Evolutionary conservation across 1,140 invertebrate species (phyloP), one percentile per base, ranked within the genome.

Genomic region (Drosophila triauraria): DNA sequence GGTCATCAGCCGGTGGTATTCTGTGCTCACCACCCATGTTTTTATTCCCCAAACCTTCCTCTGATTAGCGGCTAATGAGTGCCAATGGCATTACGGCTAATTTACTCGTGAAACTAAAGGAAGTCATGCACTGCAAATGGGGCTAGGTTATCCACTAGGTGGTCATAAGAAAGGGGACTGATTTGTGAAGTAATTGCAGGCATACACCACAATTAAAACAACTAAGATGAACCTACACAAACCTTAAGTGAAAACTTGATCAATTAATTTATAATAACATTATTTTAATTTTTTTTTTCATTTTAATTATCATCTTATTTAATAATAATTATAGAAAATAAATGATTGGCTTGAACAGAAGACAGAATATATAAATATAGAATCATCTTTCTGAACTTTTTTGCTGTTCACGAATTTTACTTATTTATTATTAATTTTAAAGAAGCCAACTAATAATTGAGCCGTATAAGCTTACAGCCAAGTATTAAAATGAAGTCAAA

Each of bases 41-140:
- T 64, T 44, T 62, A 12, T 20, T 32, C 17, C 30, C 20, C 20
- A 62, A 56, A n/a, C 40, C 17, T 27, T 30, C 20, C 48, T 32
- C 46, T 71, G 53, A 72, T 72, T 72, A 27, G 23, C 35, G n/a
- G 23, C 42, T 70, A 69, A 70, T 54, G 63, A 70, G 40, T 69
- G 48, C 30, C n/a, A 50, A 70, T 48, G 46, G 53, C 10, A 72
- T 71, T 59, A 71, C 12, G 35, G 27, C 20, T 50, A 58, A 71
- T 70, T 59, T 71, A 48, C 23, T 35, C 10, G 15, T 10, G 40
- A 56, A 70, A 71, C 25, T 25, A 56, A 42, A 25, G 64, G 32
- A 68, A 64, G 61, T 50, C 64, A 50, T 50, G 44, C 27, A 47
- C 25, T 23, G 9, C 7, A 38, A 42, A 38, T 27, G 25, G 32